Evolutionary conservation across 2,113 vertebrate genomes (phyloP), one percentile per base, ranked within the genome.

Genomic region (Chitala chitala): DNA sequence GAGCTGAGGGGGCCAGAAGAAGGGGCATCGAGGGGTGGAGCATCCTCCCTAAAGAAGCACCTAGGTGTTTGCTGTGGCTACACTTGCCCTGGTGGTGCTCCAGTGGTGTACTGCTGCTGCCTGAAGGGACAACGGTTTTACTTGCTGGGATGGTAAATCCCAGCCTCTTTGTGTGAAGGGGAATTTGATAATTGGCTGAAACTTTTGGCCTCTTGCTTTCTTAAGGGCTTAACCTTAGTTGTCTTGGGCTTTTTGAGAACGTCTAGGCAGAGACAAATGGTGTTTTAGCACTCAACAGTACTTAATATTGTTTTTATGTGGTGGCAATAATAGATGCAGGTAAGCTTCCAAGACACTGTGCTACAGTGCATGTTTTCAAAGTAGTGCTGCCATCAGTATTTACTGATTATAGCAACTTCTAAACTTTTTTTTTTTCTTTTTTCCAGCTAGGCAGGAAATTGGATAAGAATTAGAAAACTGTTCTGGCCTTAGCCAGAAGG

Each of bases 1-100:
- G 81, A 79, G 78, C 72, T 72, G 75, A 86, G 83, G 82, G 61
- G 86, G 86, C 74, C 64, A 74, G 76, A 83, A 81, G 77, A 46
- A 82, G 85, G 80, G 79, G 77, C 76, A 59, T n/a, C 29, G 61
- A 3, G 82, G 80, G 79, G 78, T 76, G 82, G 83, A 82, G 75
- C 44, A 78, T 75, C 72, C 80, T 79, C 78, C 80, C 79, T 71
- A 75, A 73, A 64, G 77, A 80, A 79, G 76, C 70, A 77, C 81
- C 81, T 46, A 80, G 78, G 79, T 68, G 70, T 78, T 78, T 72
- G 74, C 58, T 33, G 78, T 75, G 66, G 81, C 76, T 80, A 81
- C 73, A 69, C 82, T 78, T 74, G 78, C 80, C 72, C 48, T 1
- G 58, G 53, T 22, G 7, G 48, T 20, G 20, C 48, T 51, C 48